phyloP scores from a whole-genome alignment of 1,140 invertebrate species.

The Brachionus paranguensis region DNA sequence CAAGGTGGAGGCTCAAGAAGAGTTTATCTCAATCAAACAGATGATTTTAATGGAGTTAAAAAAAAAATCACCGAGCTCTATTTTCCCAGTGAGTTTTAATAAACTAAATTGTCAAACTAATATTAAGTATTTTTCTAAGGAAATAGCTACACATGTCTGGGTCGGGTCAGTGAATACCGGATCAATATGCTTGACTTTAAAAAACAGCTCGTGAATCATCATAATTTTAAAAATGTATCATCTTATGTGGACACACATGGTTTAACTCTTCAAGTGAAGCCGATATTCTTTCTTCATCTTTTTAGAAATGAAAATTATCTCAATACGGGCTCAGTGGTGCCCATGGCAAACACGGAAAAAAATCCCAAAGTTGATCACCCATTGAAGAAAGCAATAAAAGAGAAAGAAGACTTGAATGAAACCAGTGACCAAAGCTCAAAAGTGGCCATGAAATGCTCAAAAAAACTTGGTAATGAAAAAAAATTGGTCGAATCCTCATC shows the following conservation, averaged over 20 bases:
- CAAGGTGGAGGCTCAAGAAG: not conserved
- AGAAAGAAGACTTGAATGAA: not conserved
- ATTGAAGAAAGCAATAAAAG: not conserved
- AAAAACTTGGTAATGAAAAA: not conserved
- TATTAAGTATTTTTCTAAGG: not conserved
- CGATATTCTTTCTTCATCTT: conserved; percentile 29
- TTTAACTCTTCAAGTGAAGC: not conserved
- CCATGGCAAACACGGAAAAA: not conserved
- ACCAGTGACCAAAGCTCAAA: not conserved
- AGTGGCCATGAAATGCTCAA: not conserved
- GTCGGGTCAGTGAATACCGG: not conserved
- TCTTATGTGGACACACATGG: not conserved
- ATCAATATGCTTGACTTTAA: conserved; percentile 28
- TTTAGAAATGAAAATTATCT: not conserved
- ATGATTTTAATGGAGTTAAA: not conserved
- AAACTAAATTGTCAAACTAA: not conserved
- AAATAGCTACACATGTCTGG: conserved; percentile 12
- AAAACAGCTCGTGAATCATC: not conserved
- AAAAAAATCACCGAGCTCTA: conserved; percentile 6
- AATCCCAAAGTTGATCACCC: not conserved
- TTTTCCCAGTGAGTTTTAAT: conserved; percentile 14
- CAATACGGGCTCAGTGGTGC: not conserved
- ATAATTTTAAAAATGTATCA: not conserved
- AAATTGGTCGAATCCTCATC: not conserved
- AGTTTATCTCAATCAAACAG: not conserved